Base-by-base conservation (phyloP, 2,113 vertebrate genomes). In the Gasterosteus nipponicus region DNA sequence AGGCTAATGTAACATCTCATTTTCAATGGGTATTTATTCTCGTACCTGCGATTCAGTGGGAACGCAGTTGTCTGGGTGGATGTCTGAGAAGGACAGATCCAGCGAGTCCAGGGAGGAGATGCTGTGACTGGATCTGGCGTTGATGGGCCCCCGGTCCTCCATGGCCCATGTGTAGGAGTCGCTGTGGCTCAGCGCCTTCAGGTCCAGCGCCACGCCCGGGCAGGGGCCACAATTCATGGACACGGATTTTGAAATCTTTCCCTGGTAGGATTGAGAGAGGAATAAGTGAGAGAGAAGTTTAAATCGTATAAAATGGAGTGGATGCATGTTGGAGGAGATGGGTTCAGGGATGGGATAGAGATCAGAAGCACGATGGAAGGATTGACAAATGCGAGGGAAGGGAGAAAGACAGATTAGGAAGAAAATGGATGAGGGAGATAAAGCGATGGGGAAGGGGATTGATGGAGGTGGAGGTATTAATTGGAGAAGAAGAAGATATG, bases 141-240 rank as follows among this genome's bases (percentile, higher is more conserved):
- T 53, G 77, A 90, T 84, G 79, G 89, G 70, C 79, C 87, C 93
- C 59, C 94, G 93, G 91, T 95, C 95, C 86, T 94, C 95, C 81
- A 95, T 90, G 80, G 96, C 95, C 78, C 94, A 93, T n/a, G 95
- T 91, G 87, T 95, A 96, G 0, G 95, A 94, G 75, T 97, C 96
- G 58, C 94, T 96, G 83, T 95, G 95, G 15, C 91, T 86, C 67
- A 91, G 80, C 1, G 51, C 41, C 73, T 86, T 84, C 47, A 84
- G 42, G 18, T 69, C 81, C 67, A 69, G 18, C 2, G 31, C 5
- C 69, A 81, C 3, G 7, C 53, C 79, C 38, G 12, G 70, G 49
- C 86, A 90, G 1, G 82, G 75, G 62, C 91, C 89, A 59, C 80
- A 85, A 73, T 88, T 92, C 89, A 93, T 80, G 71, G 92, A 92